Conservation (phyloP, 1,140 invertebrate species). For the Bactericera cockerelli region DNA sequence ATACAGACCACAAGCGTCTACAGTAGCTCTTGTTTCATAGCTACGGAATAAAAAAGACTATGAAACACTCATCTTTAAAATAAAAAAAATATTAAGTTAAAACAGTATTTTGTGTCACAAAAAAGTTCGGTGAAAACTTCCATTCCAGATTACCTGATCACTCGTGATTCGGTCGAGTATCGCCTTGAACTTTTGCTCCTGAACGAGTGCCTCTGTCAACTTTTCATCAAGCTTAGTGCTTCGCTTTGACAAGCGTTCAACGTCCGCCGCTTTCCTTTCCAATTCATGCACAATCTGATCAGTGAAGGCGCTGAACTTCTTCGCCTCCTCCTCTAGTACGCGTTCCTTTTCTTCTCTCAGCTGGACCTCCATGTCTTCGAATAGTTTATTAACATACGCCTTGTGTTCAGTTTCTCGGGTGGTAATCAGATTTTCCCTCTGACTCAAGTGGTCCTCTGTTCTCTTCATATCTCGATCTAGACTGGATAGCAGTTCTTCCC, state of each 20-base stretch:
- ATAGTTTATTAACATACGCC: neutral
- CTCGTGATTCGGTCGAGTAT: neutral
- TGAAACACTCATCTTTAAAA: too few species aligned
- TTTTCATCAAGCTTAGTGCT: neutral
- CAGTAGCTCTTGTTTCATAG: too few species aligned
- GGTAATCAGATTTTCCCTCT: neutral
- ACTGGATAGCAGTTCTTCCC: neutral
- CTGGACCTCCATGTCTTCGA: constrained; percentile 1
- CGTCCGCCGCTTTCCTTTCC: neutral
- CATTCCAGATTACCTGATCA: constrained; percentile 9
- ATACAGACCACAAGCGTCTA: too few species aligned
- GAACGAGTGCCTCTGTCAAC: neutral
- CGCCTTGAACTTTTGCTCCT: neutral
- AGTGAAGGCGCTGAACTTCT: neutral
- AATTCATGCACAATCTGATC: neutral
- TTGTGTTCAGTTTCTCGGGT: neutral
- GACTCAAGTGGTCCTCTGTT: neutral
- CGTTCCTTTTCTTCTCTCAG: neutral
- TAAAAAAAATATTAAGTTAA: too few species aligned
- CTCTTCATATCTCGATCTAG: neutral
- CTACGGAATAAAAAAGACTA: too few species aligned
- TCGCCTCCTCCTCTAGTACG: neutral
- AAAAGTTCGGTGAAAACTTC: too few species aligned
- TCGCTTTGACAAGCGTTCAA: neutral
- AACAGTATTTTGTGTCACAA: too few species aligned